phyloP scores from a whole-genome alignment of 2,888 invertebrate genomes.

The Rugalucina vietnamica region DNA sequence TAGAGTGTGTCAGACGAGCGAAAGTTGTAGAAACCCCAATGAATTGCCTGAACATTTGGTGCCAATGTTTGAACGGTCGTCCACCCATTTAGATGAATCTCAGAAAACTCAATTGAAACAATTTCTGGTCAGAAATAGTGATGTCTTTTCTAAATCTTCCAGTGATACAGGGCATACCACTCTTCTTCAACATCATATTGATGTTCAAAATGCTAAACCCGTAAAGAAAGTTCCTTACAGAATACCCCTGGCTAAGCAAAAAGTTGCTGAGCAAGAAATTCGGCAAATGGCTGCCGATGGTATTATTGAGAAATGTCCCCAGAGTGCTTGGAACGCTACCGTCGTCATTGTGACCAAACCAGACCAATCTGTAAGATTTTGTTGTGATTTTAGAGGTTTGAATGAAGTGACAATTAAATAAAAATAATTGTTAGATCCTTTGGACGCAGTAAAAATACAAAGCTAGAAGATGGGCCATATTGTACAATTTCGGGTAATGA shows the following conservation, averaged over 20 bases:
- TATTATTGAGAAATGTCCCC: conserved; percentile 29
- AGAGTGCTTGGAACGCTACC: conserved; percentile 54
- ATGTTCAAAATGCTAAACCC: conserved; percentile 40
- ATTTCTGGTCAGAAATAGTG: conserved; percentile 30
- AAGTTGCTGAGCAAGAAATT: conserved; percentile 47
- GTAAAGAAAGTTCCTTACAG: conserved; percentile 46
- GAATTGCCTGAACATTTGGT: conserved; percentile 27
- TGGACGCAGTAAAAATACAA: too few species aligned
- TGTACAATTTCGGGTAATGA: too few species aligned
- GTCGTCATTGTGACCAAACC: conserved; percentile 60
- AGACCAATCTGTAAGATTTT: conserved; percentile 50
- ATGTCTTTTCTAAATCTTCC: conserved; percentile 24
- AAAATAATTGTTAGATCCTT: too few species aligned
- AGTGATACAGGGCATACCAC: conserved; percentile 43
- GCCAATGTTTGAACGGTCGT: conserved; percentile 31
- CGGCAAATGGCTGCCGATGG: conserved; percentile 36
- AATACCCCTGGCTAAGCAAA: conserved; percentile 43
- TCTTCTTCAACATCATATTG: conserved; percentile 32
- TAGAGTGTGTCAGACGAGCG: background rate
- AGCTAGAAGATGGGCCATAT: too few species aligned
- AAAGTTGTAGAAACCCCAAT: background rate
- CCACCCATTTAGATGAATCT: conserved; percentile 2
- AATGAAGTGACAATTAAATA: conserved; percentile 57
- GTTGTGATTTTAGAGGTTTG: conserved; percentile 49
- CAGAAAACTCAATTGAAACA: conserved; percentile 21